Evolutionary conservation across 2,888 invertebrate species (phyloP), one percentile per base, ranked within the genome.

Genomic region (Stenchaetothrips biformis): DNA sequence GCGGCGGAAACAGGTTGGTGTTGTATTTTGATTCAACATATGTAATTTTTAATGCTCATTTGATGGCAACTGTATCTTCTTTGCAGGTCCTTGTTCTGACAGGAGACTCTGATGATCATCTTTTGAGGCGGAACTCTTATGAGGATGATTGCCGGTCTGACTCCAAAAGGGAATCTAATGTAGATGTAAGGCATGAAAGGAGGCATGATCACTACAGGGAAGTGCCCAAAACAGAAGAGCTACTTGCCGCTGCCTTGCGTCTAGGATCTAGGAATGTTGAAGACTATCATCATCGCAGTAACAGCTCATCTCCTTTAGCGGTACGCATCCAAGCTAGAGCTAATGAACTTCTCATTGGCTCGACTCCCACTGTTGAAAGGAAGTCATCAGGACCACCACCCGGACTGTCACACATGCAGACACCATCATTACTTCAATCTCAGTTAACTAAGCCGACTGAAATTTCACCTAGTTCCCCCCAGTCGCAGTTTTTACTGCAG

Each of bases 271-370:
- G 67, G 11, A 74, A 74, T 25, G 67, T 74, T 74, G 67, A 74
- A 74, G 67, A 74, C 25, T 74, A 74, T 74, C 67, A 74, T 25
- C 67, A 74, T 74, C 67, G 67, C 67, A 74, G 25, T 74, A 74
- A 25, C 67, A 21, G 67, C 67, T 74, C 67, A 25, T 74, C 67
- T 25, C 67, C 67, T 74, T 74, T 74, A 25, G 25, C 67, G 67
- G 67, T 74, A 74, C 67, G 67, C 67, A 74, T 74, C 25, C 67
- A 74, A 25, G 67, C 67, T 25, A 74, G 67, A 21, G 67, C 67
- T 74, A 74, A 74, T 25, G 67, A 74, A 11, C 67, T 74, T 25
- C 25, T 74, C 25, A 74, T 25, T 25, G 59, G 59, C 59, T 18
- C 59, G 16, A 59, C 8, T 59, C 59, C 59, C 59, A 59, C 59